Base-by-base conservation (phyloP, 2,797 vertebrate species). In the Heliangelus exortis region DNA sequence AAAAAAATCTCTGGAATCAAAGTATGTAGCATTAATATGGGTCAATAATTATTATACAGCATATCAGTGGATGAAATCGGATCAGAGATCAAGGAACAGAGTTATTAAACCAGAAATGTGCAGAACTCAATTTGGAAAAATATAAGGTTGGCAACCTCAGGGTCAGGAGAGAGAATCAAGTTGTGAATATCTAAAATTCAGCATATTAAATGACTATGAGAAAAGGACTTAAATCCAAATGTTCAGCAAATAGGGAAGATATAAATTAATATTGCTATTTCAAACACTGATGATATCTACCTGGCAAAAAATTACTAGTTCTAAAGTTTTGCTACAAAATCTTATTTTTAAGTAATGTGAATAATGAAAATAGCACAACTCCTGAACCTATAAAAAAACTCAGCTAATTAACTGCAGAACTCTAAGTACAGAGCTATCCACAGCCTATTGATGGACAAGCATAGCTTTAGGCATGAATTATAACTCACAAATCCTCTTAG, bases 401-500 rank as follows among this genome's bases (percentile, higher is more conserved):
- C 47, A 78, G 77, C 83, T 96, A 93, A 96, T 95, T 95, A 96
- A 92, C 72, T 84, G 63, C 43, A 77, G 77, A 83, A 76, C 51
- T 23, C 6, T 53, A 91, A 85, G 55, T 41, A 65, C 10, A 76
- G 74, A 93, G 84, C 73, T 73, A 92, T 58, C 58, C 73, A 62
- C 39, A 51, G 67, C 10, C 77, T 51, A 66, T 0, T 91, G 96
- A 96, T 90, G 79, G 84, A 88, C 96, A 96, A 93, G 92, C 61
- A 54, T 89, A 91, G 95, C 95, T 97, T 90, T 79, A 95, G 93
- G 91, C 92, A 72, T 79, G 80, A 93, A 96, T 47, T 82, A 21
- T 80, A 93, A 93, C 76, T 87, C 82, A 57, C 81, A 95, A 96
- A 94, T 95, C 93, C 92, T 96, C 91, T 96, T 95, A 93, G 78